Base-by-base conservation (phyloP, 30 jellyfish, hydroid and myxozoan genomes). In the Aurelia aurita region DNA sequence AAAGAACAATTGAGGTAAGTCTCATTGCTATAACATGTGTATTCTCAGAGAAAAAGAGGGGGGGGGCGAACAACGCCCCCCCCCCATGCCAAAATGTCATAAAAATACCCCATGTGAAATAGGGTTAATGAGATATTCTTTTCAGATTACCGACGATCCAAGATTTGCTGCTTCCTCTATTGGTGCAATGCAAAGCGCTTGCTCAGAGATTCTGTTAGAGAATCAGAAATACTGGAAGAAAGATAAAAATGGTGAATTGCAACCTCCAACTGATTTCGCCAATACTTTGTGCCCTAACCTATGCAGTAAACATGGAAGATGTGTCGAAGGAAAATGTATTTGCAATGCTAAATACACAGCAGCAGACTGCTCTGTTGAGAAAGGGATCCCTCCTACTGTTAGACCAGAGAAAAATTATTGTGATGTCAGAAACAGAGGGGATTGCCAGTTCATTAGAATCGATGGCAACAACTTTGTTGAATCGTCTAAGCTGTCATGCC, bases 331-430 rank as follows among this genome's bases (percentile, higher is more conserved):
- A 18, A 89, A 80, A 7, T 89, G 97, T 77, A 47, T 39, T 27
- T 89, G 97, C 61, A 65, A 80, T 23, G 69, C 69, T 0, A 86
- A 74, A 26, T 89, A 35, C 87, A 80, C 87, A 9, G 44, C 96
- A 15, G 83, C 96, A 22, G 97, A 89, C 25, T 89, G 97, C 54
- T 89, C 97, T 12, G 22, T 89, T 31, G 63, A 60, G 21, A 78
- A 55, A 66, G 74, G 66, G 58, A 8, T 3, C 28, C 67, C 54
- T 8, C 96, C 97, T 31, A 72, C 67, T 26, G 63, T 82, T 35
- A 51, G 27, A 14, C 60, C 89, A n/a, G 67, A 82, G 25, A 80
- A 86, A 32, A 15, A 45, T 6, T n/a, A 35, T 25, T 89, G 97
- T 63, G 97, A 89, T 62, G 66, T 74, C 8, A 39, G 90, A 34